Conservation (phyloP, 1,140 invertebrate species). For the Chironomus striatipennis region DNA sequence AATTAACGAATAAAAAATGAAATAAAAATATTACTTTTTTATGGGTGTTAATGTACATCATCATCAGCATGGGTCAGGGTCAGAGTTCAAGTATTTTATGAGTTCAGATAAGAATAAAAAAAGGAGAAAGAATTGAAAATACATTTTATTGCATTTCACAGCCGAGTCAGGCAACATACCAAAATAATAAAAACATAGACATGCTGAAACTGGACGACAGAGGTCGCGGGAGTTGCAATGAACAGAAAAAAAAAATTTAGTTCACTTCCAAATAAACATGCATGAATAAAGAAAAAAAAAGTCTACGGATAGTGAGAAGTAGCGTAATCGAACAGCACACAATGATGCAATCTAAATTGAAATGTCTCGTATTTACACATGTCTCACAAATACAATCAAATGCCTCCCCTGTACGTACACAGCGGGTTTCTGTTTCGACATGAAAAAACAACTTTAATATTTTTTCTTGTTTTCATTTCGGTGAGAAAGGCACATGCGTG, state of each 20-base stretch:
- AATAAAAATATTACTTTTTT: neutral
- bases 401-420: neutral
- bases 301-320: neutral
- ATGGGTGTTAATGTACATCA: neutral
- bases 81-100: conserved; percentile 7
- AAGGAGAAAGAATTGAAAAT: neutral
- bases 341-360: neutral
- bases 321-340: too few species aligned
- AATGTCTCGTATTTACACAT: neutral
- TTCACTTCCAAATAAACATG: neutral
- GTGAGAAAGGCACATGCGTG: neutral
- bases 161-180: neutral
- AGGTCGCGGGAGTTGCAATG: too few species aligned
- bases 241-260: too few species aligned
- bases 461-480: too few species aligned
- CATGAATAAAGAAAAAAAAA: neutral
- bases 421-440: neutral
- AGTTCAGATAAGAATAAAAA: conserved; percentile 14
- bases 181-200: neutral
- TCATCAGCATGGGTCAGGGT: neutral
- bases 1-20: neutral
- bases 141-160: neutral
- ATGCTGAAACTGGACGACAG: neutral
- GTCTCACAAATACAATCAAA: neutral
- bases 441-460: too few species aligned